Percentiles rank a stretch among this genome's conserved stretches.
phyloP scores from a whole-genome alignment of 2,797 vertebrate genomes.

The Naso thynnoides region DNA sequence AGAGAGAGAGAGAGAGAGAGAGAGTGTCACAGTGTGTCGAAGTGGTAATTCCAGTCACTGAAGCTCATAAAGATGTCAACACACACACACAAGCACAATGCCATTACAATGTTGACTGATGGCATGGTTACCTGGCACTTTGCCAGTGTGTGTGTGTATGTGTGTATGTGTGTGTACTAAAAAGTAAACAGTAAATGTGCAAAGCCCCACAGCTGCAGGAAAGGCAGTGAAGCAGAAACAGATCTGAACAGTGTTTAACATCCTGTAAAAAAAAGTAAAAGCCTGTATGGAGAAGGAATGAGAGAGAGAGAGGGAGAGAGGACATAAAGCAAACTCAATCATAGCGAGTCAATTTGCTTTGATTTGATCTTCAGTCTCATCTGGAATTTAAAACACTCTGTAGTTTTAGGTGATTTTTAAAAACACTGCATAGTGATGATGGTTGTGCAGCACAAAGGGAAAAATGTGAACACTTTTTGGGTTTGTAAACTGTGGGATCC shows the following conservation, averaged over 20 bases:
- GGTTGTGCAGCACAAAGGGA: conserved; percentile 1
- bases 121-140: conserved; percentile 67
- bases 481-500: background rate
- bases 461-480: conserved; percentile 14
- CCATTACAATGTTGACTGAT: conserved; percentile 64
- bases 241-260: conserved; percentile 60
- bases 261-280: conserved; percentile 30
- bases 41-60: conserved; percentile 55
- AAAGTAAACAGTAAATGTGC: conserved; percentile 59
- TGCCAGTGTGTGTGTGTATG: conserved; percentile 37
- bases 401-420: conserved; percentile 40
- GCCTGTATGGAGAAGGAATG: background rate
- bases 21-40: background rate
- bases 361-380: conserved; percentile 63
- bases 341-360: conserved; percentile 65
- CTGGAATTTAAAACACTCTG: conserved; percentile 52
- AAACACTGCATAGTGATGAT: conserved; percentile 26
- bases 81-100: conserved; percentile 36
- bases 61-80: conserved; percentile 68
- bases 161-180: conserved; percentile 27
- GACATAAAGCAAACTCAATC: conserved; percentile 64
- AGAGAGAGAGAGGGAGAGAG: background rate
- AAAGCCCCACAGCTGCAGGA: conserved; percentile 40
- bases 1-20: background rate
- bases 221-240: conserved; percentile 45